Evolutionary conservation across 2,797 vertebrate genomes (phyloP).

Genomic region (Pangasius mekongensis): DNA sequence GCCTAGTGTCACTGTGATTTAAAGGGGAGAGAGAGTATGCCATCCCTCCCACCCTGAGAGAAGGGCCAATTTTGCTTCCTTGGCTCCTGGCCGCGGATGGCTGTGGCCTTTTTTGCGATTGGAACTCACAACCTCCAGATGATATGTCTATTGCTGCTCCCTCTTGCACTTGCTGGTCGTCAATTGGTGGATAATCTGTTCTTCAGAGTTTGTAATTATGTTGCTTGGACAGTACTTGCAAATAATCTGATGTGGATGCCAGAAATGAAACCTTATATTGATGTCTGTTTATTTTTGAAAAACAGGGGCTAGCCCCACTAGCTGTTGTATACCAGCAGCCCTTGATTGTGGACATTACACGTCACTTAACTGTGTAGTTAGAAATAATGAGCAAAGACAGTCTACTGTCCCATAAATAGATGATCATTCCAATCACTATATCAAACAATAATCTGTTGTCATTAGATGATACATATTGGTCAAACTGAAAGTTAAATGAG

Average conservation of each 20-base stretch:
- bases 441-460: neutral
- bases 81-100: neutral
- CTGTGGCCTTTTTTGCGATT: too few relatives aligned
- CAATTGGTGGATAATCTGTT: neutral
- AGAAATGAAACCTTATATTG: neutral
- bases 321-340: neutral
- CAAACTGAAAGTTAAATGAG: neutral
- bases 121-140: neutral
- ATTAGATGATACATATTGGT: neutral
- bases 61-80: neutral
- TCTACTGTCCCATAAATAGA: neutral
- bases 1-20: neutral
- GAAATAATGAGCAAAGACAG: neutral
- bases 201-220: neutral
- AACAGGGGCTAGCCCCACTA: neutral
- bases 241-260: neutral
- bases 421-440: neutral
- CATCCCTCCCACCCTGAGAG: neutral
- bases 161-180: neutral
- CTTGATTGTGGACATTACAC: neutral
- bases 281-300: neutral
- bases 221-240: neutral
- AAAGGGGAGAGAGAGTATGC: neutral
- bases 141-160: neutral
- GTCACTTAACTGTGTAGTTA: neutral